Evolutionary conservation across 1,140 invertebrate genomes (phyloP), one percentile per base, ranked within the genome.

Genomic region (Listronotus bonariensis): DNA sequence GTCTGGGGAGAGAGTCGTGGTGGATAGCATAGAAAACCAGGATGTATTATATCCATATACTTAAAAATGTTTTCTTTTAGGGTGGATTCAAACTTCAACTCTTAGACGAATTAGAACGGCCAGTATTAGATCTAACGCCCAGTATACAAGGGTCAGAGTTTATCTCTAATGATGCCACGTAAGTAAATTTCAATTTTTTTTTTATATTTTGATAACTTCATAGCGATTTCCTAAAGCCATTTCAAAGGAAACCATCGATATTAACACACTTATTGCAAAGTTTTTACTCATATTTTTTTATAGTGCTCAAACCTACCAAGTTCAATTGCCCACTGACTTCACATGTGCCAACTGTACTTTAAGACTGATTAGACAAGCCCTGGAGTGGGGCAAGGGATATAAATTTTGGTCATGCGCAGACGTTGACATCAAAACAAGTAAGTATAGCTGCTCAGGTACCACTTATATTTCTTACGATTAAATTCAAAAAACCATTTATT

Each of bases 331-430:
- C 1, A 79, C 82, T 20, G 87, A 92, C 78, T 90, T 95, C 71
- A 89, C 88, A 9, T 98, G 96, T 75, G 84, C 82, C 32, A 92
- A 96, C 78, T 98, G 96, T 78, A 94, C 93, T 0, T 82, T 98
- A 36, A 85, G 95, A 49, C 80, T 98, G 53, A 83, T 96, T 9
- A 81, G 95, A 0, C 90, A 97, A 79, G 95, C 95, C 0, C 83
- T 86, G 15, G 95, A 98, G 81, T 97, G 93, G 93, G 87, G 88
- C 0, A 79, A 81, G 10, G 86, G 81, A 68, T 97, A 96, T 77
- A 82, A 87, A 67, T 97, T 98, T 81, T 96, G 93, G 92, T 95
- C 93, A 0, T 98, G 96, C 74, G 92, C 95, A 2, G 96, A 98
- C 80, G 89, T 98, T 45, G 93, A 97, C 74, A 92, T 98, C 68